phyloP scores from a whole-genome alignment of 2,888 invertebrate genomes.

The Tetanocera ferruginea region DNA sequence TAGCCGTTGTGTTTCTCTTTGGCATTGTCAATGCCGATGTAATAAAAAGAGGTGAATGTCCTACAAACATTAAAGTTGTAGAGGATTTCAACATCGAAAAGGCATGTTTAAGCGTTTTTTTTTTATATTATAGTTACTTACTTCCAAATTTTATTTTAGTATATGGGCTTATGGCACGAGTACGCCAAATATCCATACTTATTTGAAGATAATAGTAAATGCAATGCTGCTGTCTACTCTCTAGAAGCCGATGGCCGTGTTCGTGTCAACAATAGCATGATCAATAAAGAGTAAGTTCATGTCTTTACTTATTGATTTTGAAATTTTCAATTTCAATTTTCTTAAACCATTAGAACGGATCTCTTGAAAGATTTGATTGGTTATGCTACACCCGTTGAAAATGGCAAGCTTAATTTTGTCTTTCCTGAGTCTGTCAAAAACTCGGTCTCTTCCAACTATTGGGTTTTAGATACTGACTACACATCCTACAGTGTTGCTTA shows the following conservation, averaged over 20 bases:
- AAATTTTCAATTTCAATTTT: neutral
- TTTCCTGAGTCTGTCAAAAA: constrained; percentile 42
- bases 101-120: neutral
- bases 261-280: constrained; percentile 68
- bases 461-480: constrained; percentile 76
- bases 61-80: neutral
- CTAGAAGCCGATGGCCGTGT: constrained; percentile 69
- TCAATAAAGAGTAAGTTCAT: constrained; percentile 42
- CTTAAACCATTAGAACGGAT: constrained; percentile 36
- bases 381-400: constrained; percentile 40
- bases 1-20: no score
- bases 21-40: no score
- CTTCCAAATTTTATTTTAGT: constrained; percentile 68
- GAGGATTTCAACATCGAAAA: neutral
- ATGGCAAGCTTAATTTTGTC: constrained; percentile 46
- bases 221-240: constrained; percentile 77
- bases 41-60: no score
- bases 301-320: neutral
- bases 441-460: constrained; percentile 64
- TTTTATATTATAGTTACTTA: no score
- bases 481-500: constrained; percentile 73
- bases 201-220: constrained; percentile 79
- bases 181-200: constrained; percentile 79
- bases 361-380: constrained; percentile 41
- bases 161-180: constrained; percentile 82